phyloP scores from a whole-genome alignment of 2,797 vertebrate species.

The Premnoplex brunnescens region DNA sequence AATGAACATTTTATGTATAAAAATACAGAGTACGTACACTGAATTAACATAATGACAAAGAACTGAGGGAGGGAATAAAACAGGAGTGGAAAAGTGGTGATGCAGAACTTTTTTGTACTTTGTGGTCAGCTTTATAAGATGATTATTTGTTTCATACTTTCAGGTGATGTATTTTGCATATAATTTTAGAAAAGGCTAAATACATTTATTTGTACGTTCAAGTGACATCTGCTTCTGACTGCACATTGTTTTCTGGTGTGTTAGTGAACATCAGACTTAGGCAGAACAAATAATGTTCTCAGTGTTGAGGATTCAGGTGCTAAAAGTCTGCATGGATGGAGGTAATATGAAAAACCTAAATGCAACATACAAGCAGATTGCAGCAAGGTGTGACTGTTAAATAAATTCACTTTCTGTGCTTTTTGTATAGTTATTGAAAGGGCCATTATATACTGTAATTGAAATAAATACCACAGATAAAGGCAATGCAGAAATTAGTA shows the following conservation, averaged over 20 bases:
- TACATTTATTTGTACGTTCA: neutral
- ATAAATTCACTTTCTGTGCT: neutral
- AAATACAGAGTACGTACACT: neutral
- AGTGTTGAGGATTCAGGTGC: neutral
- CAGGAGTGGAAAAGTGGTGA: neutral
- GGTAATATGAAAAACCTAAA: neutral
- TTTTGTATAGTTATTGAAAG: neutral
- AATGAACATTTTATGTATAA: neutral
- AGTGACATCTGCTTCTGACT: neutral
- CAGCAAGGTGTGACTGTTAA: neutral
- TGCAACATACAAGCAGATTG: neutral
- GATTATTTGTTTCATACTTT: neutral
- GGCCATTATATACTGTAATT: neutral
- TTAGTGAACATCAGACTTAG: neutral
- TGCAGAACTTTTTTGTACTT: neutral
- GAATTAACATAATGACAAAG: neutral
- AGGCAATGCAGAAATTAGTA: neutral
- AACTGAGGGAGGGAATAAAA: neutral
- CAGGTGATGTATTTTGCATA: neutral
- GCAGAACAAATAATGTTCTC: neutral
- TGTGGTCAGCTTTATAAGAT: neutral
- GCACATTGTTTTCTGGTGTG: fast-evolving
- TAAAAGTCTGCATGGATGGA: neutral
- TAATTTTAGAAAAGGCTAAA: neutral
- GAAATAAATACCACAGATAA: neutral